Evolutionary conservation across 92 coral and sea anemone genomes (phyloP).

Genomic region (Zoanthus gigantus): DNA sequence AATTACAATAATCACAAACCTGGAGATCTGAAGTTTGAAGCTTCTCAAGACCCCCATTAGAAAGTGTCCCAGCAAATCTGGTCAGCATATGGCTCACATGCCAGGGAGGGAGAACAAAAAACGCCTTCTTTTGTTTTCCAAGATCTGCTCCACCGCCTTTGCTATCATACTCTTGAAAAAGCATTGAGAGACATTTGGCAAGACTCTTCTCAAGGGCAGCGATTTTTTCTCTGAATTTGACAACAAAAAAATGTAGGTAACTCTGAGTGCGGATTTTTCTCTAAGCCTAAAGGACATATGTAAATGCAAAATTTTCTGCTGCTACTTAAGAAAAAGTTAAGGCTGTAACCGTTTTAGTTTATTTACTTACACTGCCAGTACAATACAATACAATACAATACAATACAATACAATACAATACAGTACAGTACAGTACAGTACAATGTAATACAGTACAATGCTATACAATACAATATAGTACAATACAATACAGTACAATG

Average conservation of each 20-base stretch:
- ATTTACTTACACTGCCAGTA: too few species aligned
- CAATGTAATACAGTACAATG: too few species aligned
- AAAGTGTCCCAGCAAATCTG: constrained; percentile 47
- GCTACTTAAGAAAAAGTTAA: too few species aligned
- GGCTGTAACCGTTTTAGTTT: too few species aligned
- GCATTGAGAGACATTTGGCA: constrained; percentile 65
- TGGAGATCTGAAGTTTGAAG: constrained; percentile 68
- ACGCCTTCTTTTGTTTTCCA: constrained; percentile 2
- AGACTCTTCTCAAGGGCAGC: constrained; percentile 60
- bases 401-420: too few species aligned
- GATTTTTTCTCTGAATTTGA: constrained; percentile 53
- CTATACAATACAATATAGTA: too few species aligned
- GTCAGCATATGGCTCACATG: constrained; percentile 73
- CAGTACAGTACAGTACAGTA: too few species aligned
- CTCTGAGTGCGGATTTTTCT: too few species aligned
- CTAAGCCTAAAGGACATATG: too few species aligned
- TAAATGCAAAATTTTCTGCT: too few species aligned
- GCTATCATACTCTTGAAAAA: constrained; percentile 51
- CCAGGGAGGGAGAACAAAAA: constrained; percentile 70
- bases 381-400: too few species aligned
- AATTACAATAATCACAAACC: constrained; percentile 49
- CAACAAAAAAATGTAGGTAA: not conserved
- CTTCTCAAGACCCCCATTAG: constrained; percentile 48
- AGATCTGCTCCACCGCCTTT: not conserved
- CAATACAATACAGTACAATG: too few species aligned